A percentile compares a stretch with the other conserved stretches of the same genome.
phyloP scores from a whole-genome alignment of 2,888 invertebrate genomes.

The Dorcus hopei region DNA sequence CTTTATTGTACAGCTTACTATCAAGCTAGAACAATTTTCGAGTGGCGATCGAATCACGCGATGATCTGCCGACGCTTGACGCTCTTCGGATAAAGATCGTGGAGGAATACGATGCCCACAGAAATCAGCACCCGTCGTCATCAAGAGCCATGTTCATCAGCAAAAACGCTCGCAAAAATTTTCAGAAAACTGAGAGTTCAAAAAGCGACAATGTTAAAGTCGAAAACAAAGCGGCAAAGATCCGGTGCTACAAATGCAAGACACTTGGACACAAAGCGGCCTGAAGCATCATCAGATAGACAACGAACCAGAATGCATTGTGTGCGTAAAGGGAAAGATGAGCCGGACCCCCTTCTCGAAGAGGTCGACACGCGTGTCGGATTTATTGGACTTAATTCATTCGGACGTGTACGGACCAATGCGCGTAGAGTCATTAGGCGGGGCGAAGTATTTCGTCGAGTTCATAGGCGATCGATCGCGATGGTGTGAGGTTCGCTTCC shows the following conservation, averaged over 20 bases:
- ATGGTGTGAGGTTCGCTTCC: conserved; percentile 26
- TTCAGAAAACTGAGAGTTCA: too few relatives aligned
- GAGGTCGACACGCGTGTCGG: conserved; percentile 5
- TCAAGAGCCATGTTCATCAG: too few relatives aligned
- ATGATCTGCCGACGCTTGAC: neutral
- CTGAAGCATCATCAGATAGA: neutral
- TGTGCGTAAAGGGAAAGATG: conserved; percentile 8
- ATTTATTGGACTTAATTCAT: conserved; percentile 26
- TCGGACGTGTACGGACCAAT: conserved; percentile 27
- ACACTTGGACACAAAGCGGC: neutral
- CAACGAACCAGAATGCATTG: neutral
- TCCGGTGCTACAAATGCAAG: too few relatives aligned
- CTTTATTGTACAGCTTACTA: neutral
- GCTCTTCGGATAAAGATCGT: neutral
- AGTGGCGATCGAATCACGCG: neutral
- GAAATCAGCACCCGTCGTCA: too few relatives aligned
- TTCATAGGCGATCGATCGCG: conserved; percentile 30
- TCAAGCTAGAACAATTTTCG: neutral
- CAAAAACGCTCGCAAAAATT: too few relatives aligned
- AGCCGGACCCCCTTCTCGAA: conserved; percentile 11
- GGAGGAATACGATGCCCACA: neutral
- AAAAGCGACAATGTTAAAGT: too few relatives aligned
- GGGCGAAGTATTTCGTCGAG: conserved; percentile 25
- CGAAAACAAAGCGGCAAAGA: too few relatives aligned
- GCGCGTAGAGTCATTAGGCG: conserved; percentile 10